Evolutionary conservation across 2,888 invertebrate genomes (phyloP), one percentile per base, ranked within the genome.

Genomic region (Eurytoma californica): DNA sequence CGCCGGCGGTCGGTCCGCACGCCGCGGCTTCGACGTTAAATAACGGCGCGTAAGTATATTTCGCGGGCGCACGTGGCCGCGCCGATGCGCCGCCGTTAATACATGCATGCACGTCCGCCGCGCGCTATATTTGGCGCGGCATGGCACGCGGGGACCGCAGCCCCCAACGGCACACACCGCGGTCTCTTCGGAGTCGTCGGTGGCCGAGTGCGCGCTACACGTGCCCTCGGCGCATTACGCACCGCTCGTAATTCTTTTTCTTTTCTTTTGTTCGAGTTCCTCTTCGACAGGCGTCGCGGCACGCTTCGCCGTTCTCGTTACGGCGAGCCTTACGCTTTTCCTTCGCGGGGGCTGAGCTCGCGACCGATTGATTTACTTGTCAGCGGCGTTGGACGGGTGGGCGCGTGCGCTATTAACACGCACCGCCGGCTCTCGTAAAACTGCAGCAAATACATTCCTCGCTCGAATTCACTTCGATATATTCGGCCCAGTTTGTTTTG

Each of bases 71-170:
- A 39, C 39, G 51, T 69, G 57, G 72, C 78, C 55, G 3, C 53
- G 65, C 9, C 7, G 30, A 16, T 20, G 24, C 24, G 14, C 13
- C 18, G 39, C 2, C 55, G 63, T n/a, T n/a, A 14, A 30, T 24
- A n/a, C 20, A 24, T 16, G 49, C 47, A 9, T 20, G 63, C n/a
- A 14, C 49, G 61, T 30, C 14, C 3, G 65, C 14, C 3, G 65
- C 49, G 60, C 49, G 58, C 79, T 73, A 69, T 68, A 75, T 70
- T 69, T 75, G 74, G 74, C 66, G 14, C 73, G 69, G 53, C 61
- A 49, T 77, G 73, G 79, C 76, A 70, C 57, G 73, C 58, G 49
- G 51, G 20, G 18, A 24, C 20, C 30, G 68, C 61, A 28, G 9
- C 3, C 28, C 18, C 61, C 4, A 20, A 57, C n/a, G 28, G 7